A percentile compares a stretch with the other conserved stretches of the same genome.
Evolutionary conservation across 2,797 vertebrate genomes (phyloP).

Genomic region (Psittacula derbiana): DNA sequence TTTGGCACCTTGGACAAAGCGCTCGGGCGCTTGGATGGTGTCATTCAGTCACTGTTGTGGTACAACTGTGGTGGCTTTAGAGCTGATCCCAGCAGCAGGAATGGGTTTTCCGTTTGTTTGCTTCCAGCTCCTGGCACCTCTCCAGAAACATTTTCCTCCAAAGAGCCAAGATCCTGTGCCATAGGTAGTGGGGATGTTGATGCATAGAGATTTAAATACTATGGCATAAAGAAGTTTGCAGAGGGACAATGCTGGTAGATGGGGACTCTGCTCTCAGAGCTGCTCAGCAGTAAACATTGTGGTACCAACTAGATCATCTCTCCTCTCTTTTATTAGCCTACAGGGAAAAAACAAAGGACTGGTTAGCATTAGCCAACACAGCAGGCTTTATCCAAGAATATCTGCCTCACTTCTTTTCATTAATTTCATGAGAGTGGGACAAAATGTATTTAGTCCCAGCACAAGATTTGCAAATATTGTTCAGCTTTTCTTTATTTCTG

Average conservation of each 20-base stretch:
- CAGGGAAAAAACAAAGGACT: background rate
- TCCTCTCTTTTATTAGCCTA: slow-evolving; percentile 16
- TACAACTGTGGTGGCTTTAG: background rate
- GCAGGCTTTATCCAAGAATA: slow-evolving; percentile 49
- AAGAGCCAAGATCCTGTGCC: background rate
- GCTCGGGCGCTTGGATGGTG: background rate
- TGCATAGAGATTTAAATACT: background rate
- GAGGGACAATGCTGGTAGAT: background rate
- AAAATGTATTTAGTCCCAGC: slow-evolving; percentile 8
- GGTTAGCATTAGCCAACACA: slow-evolving; percentile 47
- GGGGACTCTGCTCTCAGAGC: background rate
- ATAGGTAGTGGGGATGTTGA: background rate
- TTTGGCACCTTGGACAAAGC: background rate
- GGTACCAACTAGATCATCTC: slow-evolving; percentile 22
- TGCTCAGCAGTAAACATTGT: slow-evolving; percentile 18
- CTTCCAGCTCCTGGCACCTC: background rate
- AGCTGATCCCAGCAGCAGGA: background rate
- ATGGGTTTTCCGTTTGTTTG: background rate
- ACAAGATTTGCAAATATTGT: slow-evolving; percentile 11
- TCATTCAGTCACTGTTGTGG: background rate
- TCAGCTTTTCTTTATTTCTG: slow-evolving; percentile 18
- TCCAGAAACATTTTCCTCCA: background rate
- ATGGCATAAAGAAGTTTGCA: background rate
- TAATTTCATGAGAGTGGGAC: slow-evolving; percentile 22
- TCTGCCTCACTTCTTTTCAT: slow-evolving; percentile 23